Conservation (phyloP, 2,113 vertebrate genomes). For the Chaetodon auriga region DNA sequence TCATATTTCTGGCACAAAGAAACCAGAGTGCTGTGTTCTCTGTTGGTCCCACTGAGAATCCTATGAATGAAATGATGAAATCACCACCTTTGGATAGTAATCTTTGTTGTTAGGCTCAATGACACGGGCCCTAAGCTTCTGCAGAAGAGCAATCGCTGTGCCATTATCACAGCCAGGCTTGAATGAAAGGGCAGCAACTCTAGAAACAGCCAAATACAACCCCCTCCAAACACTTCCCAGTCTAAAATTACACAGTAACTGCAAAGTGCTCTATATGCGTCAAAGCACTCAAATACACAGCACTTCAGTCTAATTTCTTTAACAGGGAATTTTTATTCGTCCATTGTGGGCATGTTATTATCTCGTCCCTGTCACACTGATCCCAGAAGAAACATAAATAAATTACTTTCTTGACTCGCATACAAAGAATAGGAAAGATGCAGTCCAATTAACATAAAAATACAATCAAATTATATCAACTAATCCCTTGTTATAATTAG, state of each 20-base stretch:
- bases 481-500: not conserved
- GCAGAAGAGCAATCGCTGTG: constrained; percentile 34
- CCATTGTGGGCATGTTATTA: constrained; percentile 12
- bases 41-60: not conserved
- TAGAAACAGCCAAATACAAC: constrained; percentile 30
- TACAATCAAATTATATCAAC: not conserved
- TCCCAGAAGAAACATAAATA: not conserved
- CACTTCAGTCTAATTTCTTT: constrained; percentile 19
- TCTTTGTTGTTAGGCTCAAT: constrained; percentile 42
- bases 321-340: constrained; percentile 15
- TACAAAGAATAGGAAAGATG: not conserved
- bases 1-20: constrained; percentile 27
- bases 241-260: constrained; percentile 34
- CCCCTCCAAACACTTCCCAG: constrained; percentile 9
- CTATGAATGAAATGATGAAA: constrained; percentile 50
- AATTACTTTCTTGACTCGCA: not conserved
- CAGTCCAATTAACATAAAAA: constrained; percentile 1
- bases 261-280: constrained; percentile 15
- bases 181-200: constrained; percentile 23
- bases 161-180: constrained; percentile 27
- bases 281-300: constrained; percentile 20
- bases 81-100: constrained; percentile 29
- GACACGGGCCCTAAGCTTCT: constrained; percentile 43
- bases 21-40: not conserved
- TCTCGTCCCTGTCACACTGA: constrained; percentile 20